Evolutionary conservation across 1,140 invertebrate species (phyloP), one percentile per base, ranked within the genome.

Genomic region (Calephelis virginiensis): DNA sequence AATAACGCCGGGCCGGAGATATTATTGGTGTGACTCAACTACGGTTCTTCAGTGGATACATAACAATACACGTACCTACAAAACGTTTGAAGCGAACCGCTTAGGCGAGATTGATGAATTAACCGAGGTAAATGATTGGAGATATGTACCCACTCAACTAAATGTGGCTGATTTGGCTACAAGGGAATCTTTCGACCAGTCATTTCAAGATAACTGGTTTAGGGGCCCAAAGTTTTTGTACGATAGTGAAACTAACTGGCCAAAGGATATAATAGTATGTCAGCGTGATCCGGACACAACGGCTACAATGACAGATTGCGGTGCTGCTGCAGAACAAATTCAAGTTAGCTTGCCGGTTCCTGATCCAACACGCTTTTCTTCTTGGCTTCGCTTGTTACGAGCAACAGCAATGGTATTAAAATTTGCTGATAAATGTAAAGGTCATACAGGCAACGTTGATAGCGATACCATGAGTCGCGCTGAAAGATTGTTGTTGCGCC

Each of bases 91-190:
- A 12, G 61, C 69, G 4, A 61, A 71, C 38, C 47, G 71, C 0
- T n/a, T 74, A 7, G 62, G 49, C 1, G 71, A 70, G 28, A 66
- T 75, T n/a, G 65, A 49, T n/a, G 66, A 64, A 14, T 50, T 67
- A 46, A 49, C 61, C 10, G 3, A 61, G 10, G 13, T 28, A 17
- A 43, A 8, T 10, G 60, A 66, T 14, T 72, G 70, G 66, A 50
- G 45, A 14, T 71, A 63, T 28, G 12, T 71, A 63, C 63, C 66
- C n/a, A 71, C 63, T 14, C 1, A 48, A 28, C 40, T 61, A 40
- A 68, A 71, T 50, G 56, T 65, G 2, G 56, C 66, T 12, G 69
- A 72, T 13, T 12, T 47, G 10, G 67, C 49, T 0, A 64, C 71
- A n/a, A 53, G 67, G 12, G 64, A 12, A 14, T 50, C 49, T 14